Percentiles rank a stretch among this genome's conserved stretches.
Evolutionary conservation across 92 coral and sea anemone genomes (phyloP).

Genomic region (Metridium senile): DNA sequence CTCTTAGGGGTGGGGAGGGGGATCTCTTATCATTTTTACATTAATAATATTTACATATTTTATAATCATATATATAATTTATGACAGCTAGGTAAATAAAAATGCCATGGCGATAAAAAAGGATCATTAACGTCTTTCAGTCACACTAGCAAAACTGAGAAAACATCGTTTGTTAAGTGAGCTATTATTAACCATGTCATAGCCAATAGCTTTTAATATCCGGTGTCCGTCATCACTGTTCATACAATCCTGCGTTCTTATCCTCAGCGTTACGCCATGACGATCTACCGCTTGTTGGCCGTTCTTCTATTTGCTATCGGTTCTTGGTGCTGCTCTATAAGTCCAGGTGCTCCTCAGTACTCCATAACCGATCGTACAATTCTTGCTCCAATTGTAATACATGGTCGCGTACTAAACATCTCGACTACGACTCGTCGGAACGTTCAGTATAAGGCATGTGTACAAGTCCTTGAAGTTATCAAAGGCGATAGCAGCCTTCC

Average conservation of each 20-base stretch:
- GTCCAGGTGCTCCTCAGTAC: conserved; percentile 46
- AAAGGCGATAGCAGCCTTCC: conserved; percentile 61
- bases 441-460: conserved; percentile 68
- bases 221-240: neutral
- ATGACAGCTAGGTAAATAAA: too few species aligned
- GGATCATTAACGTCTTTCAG: too few species aligned
- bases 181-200: too few species aligned
- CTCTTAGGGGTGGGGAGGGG: too few species aligned
- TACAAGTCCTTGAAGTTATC: conserved; percentile 54
- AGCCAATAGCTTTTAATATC: too few species aligned
- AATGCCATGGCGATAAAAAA: too few species aligned
- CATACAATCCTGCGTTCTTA: neutral
- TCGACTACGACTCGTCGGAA: conserved; percentile 5
- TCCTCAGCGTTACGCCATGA: conserved; percentile 10
- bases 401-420: conserved; percentile 78
- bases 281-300: neutral
- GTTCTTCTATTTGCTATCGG: conserved; percentile 8
- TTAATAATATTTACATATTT: too few species aligned
- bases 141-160: too few species aligned
- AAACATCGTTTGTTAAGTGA: neutral
- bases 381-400: conserved; percentile 85
- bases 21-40: too few species aligned
- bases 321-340: conserved; percentile 52
- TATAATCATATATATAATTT: too few species aligned
- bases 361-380: conserved; percentile 63